A percentile compares a stretch with the other conserved stretches of the same genome.
Conservation (phyloP, 2,113 vertebrate genomes). For the Melanerpes aurifrons region DNA sequence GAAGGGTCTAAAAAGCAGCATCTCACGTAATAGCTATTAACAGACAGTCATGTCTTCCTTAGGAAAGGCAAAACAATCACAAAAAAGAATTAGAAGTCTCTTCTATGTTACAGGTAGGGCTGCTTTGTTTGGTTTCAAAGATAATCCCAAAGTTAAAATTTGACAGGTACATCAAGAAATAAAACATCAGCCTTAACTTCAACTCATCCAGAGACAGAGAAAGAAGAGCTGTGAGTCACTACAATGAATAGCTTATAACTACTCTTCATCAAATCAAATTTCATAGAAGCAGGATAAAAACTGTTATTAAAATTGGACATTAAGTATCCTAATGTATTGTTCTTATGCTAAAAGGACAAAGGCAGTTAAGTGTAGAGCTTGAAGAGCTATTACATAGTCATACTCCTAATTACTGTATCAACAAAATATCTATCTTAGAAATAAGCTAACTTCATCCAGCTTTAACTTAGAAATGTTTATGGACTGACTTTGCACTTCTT, state of each 20-base stretch:
- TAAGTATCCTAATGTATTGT: not conserved
- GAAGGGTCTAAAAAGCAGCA: not conserved
- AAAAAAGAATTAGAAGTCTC: not conserved
- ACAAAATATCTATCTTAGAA: not conserved
- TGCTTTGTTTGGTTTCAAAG: not conserved
- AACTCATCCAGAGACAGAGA: not conserved
- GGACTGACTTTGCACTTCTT: not conserved
- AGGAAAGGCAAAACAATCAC: not conserved
- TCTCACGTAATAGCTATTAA: not conserved
- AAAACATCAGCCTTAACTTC: not conserved
- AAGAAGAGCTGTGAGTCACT: not conserved
- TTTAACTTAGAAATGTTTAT: not conserved
- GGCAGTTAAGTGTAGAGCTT: not conserved
- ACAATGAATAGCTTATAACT: not conserved
- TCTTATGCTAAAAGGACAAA: not conserved
- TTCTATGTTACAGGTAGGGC: not conserved
- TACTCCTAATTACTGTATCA: not conserved
- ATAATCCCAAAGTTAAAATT: not conserved
- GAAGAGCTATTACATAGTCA: not conserved
- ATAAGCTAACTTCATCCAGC: not conserved
- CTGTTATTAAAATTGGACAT: not conserved
- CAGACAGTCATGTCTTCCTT: not conserved
- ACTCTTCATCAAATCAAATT: not conserved
- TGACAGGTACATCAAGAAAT: not conserved
- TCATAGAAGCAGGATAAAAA: not conserved